phyloP scores from a whole-genome alignment of 2,113 vertebrate genomes.

The Etia nguti region DNA sequence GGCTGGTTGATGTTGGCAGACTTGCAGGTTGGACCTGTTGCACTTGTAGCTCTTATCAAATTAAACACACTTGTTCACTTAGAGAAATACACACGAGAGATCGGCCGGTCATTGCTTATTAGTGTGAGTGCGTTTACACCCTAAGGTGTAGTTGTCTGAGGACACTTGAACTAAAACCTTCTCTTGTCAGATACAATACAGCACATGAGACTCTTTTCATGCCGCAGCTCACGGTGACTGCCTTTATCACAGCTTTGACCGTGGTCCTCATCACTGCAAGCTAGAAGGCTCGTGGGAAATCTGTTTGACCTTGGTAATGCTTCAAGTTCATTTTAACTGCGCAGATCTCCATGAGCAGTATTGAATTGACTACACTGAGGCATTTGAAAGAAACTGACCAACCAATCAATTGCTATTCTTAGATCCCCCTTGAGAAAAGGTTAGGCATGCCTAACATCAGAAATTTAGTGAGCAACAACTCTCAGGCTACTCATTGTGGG shows the following conservation, averaged over 20 bases:
- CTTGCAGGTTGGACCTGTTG: background rate
- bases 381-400: background rate
- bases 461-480: background rate
- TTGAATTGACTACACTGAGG: background rate
- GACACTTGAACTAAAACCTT: background rate
- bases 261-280: slow-evolving; percentile 3
- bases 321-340: background rate
- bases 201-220: background rate
- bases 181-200: slow-evolving; percentile 3
- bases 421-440: background rate
- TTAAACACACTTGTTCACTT: background rate
- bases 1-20: background rate
- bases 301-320: background rate
- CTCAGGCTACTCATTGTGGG: background rate
- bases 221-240: background rate
- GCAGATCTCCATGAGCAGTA: background rate
- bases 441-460: background rate
- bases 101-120: background rate
- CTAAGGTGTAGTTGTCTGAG: background rate
- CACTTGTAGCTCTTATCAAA: background rate
- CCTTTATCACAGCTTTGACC: slow-evolving; percentile 18
- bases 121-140: background rate
- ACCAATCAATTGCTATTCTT: background rate
- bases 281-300: background rate
- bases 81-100: background rate